A percentile compares a stretch with the other conserved stretches of the same genome.
These are phyloP conservation scores for Watsonalla binaria DNA, from an alignment of 2,888 invertebrate species.

Conservation along the genomic window DNA sequence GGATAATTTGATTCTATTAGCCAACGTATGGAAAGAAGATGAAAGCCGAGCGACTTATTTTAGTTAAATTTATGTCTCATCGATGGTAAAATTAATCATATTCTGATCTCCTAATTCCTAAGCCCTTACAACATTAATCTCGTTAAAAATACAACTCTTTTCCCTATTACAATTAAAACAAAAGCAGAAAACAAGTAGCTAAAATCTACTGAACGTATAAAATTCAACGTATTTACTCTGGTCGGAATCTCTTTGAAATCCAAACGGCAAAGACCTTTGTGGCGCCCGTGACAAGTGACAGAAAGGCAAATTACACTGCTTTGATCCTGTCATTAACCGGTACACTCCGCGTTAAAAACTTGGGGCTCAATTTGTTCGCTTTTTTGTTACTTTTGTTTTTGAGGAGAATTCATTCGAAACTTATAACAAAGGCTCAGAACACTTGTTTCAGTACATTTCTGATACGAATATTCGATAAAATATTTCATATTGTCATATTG, in stretches of 20 bases:
- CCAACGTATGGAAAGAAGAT: too few species aligned
- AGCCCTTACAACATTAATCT: background rate
- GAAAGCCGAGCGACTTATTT: too few species aligned
- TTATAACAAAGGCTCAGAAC: background rate
- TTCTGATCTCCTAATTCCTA: too few species aligned
- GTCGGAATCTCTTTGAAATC: slow-evolving; percentile 23
- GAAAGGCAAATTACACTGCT: slow-evolving; percentile 30
- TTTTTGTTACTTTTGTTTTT: background rate
- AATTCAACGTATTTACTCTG: slow-evolving; percentile 16
- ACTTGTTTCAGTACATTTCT: too few species aligned
- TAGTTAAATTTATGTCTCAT: too few species aligned
- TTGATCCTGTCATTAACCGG: slow-evolving; percentile 31
- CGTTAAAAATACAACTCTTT: background rate
- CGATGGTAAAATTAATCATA: too few species aligned
- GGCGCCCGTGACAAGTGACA: slow-evolving; percentile 20
- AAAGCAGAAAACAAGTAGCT: slow-evolving; percentile 1
- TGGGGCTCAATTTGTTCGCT: background rate
- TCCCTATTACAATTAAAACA: slow-evolving; percentile 1
- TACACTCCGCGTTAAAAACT: slow-evolving; percentile 8
- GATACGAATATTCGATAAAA: too few species aligned
- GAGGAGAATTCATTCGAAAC: background rate
- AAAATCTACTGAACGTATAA: slow-evolving; percentile 9
- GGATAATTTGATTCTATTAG: too few species aligned
- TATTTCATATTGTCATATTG: too few species aligned
- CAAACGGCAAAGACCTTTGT: slow-evolving; percentile 21